phyloP scores from a whole-genome alignment of 2,888 invertebrate genomes.

The Watsonalla binaria region DNA sequence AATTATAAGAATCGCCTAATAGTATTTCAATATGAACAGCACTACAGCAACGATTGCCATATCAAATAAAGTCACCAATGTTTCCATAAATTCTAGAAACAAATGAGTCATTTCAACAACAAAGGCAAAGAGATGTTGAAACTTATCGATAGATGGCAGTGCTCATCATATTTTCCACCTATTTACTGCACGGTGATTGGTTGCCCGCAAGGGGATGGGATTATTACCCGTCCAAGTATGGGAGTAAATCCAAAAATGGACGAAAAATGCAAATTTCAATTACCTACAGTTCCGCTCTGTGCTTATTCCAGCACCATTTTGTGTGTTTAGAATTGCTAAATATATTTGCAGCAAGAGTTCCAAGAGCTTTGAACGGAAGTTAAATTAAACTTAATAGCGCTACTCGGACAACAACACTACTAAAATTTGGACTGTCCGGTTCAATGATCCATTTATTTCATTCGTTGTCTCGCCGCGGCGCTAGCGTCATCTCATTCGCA shows the following conservation, averaged over 20 bases:
- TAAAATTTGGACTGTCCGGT: slow-evolving; percentile 28
- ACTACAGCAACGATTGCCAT: background rate
- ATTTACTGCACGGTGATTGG: slow-evolving; percentile 42
- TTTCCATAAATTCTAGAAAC: slow-evolving; percentile 7
- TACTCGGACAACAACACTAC: slow-evolving; percentile 19
- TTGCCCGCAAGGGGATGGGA: slow-evolving; percentile 18
- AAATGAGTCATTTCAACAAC: slow-evolving; percentile 1
- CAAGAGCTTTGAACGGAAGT: slow-evolving; percentile 16
- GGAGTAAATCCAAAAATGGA: slow-evolving; percentile 45
- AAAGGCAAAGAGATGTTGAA: slow-evolving; percentile 12
- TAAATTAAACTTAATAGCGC: slow-evolving; percentile 6
- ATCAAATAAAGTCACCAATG: background rate
- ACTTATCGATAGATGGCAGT: slow-evolving; percentile 34
- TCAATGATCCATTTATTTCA: slow-evolving; percentile 58
- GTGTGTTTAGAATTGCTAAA: slow-evolving; percentile 10
- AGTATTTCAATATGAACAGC: background rate
- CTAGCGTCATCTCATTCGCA: slow-evolving; percentile 64
- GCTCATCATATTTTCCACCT: slow-evolving; percentile 18
- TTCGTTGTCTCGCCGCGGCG: slow-evolving; percentile 53
- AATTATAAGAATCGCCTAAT: too few relatives aligned
- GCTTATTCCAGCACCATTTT: slow-evolving; percentile 10
- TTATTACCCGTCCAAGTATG: slow-evolving; percentile 50
- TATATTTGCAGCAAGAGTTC: slow-evolving; percentile 13
- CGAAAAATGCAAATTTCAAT: slow-evolving; percentile 37
- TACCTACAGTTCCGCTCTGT: slow-evolving; percentile 38